Conservation (phyloP, 2,113 vertebrate species). For the Toxotes jaculatrix region DNA sequence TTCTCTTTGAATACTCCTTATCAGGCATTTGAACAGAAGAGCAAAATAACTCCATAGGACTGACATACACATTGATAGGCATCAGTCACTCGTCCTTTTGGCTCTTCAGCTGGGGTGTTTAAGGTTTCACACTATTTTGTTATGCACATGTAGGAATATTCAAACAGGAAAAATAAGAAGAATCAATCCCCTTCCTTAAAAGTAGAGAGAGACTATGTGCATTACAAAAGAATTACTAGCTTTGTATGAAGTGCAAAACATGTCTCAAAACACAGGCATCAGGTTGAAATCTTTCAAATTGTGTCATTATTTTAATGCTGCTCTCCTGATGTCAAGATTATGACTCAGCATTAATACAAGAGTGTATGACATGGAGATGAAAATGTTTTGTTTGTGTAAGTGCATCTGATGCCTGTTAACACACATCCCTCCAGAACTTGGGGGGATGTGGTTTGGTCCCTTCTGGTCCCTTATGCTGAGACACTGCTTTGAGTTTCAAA, state of each 20-base stretch:
- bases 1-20: constrained; percentile 15
- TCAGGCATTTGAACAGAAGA: neutral
- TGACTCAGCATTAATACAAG: neutral
- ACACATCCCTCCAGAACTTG: too few species aligned
- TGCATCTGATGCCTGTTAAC: neutral
- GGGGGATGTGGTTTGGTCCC: neutral
- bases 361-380: neutral
- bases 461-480: too few species aligned
- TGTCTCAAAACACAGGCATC: neutral
- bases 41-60: neutral
- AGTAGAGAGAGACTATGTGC: neutral
- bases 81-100: neutral
- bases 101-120: neutral
- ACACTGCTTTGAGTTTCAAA: neutral
- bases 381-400: neutral
- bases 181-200: neutral
- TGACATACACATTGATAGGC: neutral
- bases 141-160: neutral
- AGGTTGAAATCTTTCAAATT: neutral
- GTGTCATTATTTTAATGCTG: neutral
- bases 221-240: neutral
- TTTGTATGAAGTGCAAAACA: neutral
- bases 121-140: neutral
- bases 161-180: neutral
- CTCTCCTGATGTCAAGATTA: neutral